A percentile compares a stretch with the other conserved stretches of the same genome.
Conservation (phyloP, 2,888 invertebrate genomes). For the Empis stercorea region DNA sequence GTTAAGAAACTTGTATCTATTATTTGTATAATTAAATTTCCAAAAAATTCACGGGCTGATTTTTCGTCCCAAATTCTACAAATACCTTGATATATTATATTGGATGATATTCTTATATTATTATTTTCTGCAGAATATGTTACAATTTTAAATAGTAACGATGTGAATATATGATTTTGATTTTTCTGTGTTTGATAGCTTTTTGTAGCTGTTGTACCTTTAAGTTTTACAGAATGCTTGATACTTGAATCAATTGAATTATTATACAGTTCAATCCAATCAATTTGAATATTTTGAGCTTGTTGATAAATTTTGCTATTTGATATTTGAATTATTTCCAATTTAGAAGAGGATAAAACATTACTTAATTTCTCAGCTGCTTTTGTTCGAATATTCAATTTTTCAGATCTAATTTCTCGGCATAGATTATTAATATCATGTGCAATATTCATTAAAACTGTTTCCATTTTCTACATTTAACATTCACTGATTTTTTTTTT, state of each 20-base stretch:
- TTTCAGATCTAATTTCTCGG: no score
- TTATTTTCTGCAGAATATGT: background rate
- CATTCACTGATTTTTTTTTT: no score
- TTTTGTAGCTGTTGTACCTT: background rate
- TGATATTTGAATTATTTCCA: no score
- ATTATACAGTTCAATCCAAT: background rate
- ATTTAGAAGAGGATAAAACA: no score
- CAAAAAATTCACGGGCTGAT: background rate
- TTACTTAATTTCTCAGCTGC: no score
- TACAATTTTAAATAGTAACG: background rate
- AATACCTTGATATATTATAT: background rate
- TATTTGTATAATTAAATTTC: background rate
- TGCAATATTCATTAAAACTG: no score
- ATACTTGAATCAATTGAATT: background rate
- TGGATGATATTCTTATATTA: background rate
- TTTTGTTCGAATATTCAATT: no score
- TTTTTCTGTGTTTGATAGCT: background rate
- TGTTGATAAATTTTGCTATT: no score
- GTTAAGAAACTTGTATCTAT: background rate
- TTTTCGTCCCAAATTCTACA: background rate
- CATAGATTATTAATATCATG: no score
- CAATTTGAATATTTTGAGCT: background rate
- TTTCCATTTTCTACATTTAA: no score
- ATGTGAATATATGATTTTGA: background rate
- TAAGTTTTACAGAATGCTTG: background rate